Evolutionary conservation across 2,888 invertebrate genomes (phyloP).

Genomic region (Toxonevra muliebris): DNA sequence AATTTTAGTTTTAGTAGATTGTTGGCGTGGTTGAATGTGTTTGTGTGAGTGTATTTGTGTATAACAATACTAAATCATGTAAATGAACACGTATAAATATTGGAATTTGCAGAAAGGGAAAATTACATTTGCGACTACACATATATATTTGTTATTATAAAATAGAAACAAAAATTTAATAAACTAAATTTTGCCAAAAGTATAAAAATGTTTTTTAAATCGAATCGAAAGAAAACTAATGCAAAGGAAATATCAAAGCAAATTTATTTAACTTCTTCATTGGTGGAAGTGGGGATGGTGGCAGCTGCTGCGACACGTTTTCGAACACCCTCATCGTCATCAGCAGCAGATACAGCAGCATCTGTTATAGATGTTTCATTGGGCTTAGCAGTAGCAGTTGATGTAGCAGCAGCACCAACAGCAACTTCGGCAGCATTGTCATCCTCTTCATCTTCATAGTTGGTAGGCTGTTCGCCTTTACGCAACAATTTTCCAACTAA

Average conservation of each 20-base stretch:
- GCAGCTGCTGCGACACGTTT: slow-evolving; percentile 39
- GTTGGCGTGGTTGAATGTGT: too few relatives aligned
- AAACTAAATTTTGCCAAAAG: slow-evolving; percentile 22
- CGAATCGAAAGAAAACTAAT: background rate
- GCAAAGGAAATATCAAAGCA: background rate
- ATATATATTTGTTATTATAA: background rate
- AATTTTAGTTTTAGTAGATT: too few relatives aligned
- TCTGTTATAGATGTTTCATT: slow-evolving; percentile 25
- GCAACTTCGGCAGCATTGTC: slow-evolving; percentile 44
- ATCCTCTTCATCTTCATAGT: slow-evolving; percentile 89
- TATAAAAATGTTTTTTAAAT: slow-evolving; percentile 7
- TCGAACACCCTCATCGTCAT: slow-evolving; percentile 43
- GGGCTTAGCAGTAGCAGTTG: slow-evolving; percentile 17
- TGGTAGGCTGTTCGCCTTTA: slow-evolving; percentile 89
- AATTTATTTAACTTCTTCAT: slow-evolving; percentile 46
- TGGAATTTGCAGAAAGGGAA: background rate
- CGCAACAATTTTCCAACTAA: slow-evolving; percentile 89
- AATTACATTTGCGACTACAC: background rate
- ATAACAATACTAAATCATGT: too few relatives aligned
- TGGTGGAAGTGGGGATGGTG: slow-evolving; percentile 29
- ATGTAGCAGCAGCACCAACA: slow-evolving; percentile 24
- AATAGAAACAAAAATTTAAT: slow-evolving; percentile 6
- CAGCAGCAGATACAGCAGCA: slow-evolving; percentile 16
- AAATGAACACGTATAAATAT: background rate
- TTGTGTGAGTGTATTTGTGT: too few relatives aligned